Percentiles rank a stretch among this genome's conserved stretches.
Conservation (phyloP, 1,140 invertebrate genomes). For the Drosophila busckii region DNA sequence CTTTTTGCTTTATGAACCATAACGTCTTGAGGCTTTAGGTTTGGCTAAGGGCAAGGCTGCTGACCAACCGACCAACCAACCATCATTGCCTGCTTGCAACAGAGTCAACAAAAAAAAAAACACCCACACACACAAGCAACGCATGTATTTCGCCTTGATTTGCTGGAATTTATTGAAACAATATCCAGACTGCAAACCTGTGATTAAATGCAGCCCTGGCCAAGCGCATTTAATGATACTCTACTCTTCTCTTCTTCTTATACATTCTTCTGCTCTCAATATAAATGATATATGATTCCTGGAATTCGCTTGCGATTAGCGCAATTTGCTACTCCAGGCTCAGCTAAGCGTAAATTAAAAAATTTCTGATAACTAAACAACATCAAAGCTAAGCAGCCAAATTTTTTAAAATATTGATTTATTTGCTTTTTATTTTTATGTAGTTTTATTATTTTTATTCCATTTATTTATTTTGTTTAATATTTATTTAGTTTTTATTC, state of each 20-base stretch:
- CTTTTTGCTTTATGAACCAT: constrained; percentile 71
- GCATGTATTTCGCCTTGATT: too few relatives aligned
- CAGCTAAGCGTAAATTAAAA: too few relatives aligned
- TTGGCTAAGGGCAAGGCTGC: constrained; percentile 50
- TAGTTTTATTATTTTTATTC: too few relatives aligned
- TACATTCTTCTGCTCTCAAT: constrained; percentile 42
- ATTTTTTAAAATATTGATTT: too few relatives aligned
- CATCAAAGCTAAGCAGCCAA: too few relatives aligned
- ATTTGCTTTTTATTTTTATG: constrained; percentile 1
- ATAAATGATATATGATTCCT: constrained; percentile 21
- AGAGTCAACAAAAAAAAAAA: too few relatives aligned
- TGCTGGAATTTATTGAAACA: constrained; percentile 73
- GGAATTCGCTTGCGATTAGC: constrained; percentile 9
- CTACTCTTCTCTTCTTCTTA: constrained; percentile 27
- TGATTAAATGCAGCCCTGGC: constrained; percentile 54
- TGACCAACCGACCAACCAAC: constrained; percentile 16
- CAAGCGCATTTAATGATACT: constrained; percentile 54
- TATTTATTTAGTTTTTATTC: too few relatives aligned
- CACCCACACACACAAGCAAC: too few relatives aligned
- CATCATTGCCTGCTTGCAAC: too few relatives aligned
- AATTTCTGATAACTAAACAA: too few relatives aligned
- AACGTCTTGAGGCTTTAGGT: constrained; percentile 44
- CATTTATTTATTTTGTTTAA: too few relatives aligned
- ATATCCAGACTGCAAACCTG: constrained; percentile 44
- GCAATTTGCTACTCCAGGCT: constrained; percentile 1